phyloP scores from a whole-genome alignment of 2,888 invertebrate genomes.

The Drosophila ezoana region DNA sequence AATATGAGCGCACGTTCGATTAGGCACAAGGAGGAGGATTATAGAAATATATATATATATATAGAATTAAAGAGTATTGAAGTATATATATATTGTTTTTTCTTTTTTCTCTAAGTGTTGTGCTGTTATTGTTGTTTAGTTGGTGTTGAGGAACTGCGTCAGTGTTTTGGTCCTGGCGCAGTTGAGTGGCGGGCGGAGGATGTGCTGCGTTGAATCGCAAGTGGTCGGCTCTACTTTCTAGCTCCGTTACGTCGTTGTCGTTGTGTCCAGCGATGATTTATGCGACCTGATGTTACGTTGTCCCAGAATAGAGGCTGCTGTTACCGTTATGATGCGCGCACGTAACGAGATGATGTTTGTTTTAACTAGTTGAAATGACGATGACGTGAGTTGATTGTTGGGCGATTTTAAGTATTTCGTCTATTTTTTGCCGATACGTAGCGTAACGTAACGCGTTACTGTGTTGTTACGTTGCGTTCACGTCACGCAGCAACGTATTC shows the following conservation, averaged over 20 bases:
- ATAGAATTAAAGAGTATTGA: constrained; percentile 46
- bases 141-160: constrained; percentile 69
- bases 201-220: constrained; percentile 76
- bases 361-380: constrained; percentile 33
- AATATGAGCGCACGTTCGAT: constrained; percentile 66
- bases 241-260: constrained; percentile 76
- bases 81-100: constrained; percentile 16
- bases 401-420: constrained; percentile 25
- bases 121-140: constrained; percentile 47
- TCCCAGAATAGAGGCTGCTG: constrained; percentile 43
- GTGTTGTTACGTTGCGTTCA: constrained; percentile 68
- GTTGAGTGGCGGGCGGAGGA: constrained; percentile 80
- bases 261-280: constrained; percentile 38
- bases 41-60: constrained; percentile 65
- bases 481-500: constrained; percentile 70
- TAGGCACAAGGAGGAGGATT: constrained; percentile 76
- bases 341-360: constrained; percentile 16
- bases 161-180: constrained; percentile 68
- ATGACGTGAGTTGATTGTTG: constrained; percentile 48
- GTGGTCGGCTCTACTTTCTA: constrained; percentile 72
- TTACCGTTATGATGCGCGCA: constrained; percentile 70
- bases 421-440: constrained; percentile 43
- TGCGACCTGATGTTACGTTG: constrained; percentile 13
- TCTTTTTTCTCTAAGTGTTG: constrained; percentile 39
- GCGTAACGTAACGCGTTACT: constrained; percentile 60